Base-by-base conservation (phyloP, 2,888 invertebrate species). In the Keiferia lycopersicella region DNA sequence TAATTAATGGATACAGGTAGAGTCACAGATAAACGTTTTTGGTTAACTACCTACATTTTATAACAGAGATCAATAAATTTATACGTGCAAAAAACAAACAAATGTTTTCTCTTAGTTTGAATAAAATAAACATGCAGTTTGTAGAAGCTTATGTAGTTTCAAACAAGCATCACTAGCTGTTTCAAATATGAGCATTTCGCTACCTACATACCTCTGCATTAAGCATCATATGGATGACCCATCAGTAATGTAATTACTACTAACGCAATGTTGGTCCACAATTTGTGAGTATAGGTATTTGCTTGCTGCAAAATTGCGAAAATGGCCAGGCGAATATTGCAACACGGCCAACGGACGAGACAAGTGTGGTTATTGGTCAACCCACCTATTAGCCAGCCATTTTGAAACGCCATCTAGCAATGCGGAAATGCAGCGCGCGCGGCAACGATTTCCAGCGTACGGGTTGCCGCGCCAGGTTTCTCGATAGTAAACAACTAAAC, bases 351-450 rank as follows among this genome's bases (percentile, higher is more conserved):
- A 68, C 73, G 61, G 60, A 16, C 67, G 69, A 73, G 66, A 65
- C 67, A 65, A 69, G 68, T 66, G 65, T 67, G 75, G 75, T 70
- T 68, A 71, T 79, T 77, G 73, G 78, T 69, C 68, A 72, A 78
- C 76, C 71, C 73, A 69, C 71, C 70, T 81, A 84, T 82, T 81
- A 87, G 71, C 75, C 86, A 71, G 79, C 83, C 76, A 73, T 81
- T 77, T 87, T 81, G 76, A 83, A 84, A 81, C 68, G 81, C 72
- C 71, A 71, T 71, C 65, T 66, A 65, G 74, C 75, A 81, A 85
- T 78, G 81, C 83, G 84, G 86, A 84, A 85, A 81, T 80, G 77
- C 75, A 76, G 71, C 75, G 73, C 69, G 68, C 72, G 69, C 72
- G 71, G 76, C 74, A 75, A 74, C 82, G 80, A 83, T 86, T 84